phyloP scores from a whole-genome alignment of 2,797 vertebrate species.

The Sorex maritimensis region DNA sequence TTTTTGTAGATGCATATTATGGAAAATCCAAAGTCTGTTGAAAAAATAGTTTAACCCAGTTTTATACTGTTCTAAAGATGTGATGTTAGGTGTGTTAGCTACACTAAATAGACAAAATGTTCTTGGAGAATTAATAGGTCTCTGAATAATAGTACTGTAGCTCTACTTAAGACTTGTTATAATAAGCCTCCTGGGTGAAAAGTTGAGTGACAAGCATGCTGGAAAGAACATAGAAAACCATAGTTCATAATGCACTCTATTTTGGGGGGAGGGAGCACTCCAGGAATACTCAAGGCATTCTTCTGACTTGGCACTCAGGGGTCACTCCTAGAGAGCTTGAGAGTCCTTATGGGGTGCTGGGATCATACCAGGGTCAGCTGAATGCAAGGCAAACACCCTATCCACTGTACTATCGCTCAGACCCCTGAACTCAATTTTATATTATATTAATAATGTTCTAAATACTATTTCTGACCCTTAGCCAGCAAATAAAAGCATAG shows the following conservation, averaged over 20 bases:
- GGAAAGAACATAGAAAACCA: constrained; percentile 4
- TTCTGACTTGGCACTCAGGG: too few relatives aligned
- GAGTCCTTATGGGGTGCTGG: too few relatives aligned
- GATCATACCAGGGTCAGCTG: too few relatives aligned
- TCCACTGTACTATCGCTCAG: too few relatives aligned
- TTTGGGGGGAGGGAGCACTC: neutral
- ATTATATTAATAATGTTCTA: neutral
- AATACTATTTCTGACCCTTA: constrained; percentile 23
- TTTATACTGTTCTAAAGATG: constrained; percentile 59
- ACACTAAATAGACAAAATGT: constrained; percentile 34
- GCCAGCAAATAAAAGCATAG: neutral
- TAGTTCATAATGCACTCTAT: too few relatives aligned
- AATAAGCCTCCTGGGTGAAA: constrained; percentile 39
- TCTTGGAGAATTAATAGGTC: neutral
- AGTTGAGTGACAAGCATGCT: neutral
- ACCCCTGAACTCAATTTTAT: neutral
- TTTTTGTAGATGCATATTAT: constrained; percentile 32
- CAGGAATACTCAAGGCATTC: neutral
- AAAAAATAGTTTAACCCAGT: constrained; percentile 39
- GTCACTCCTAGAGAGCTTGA: too few relatives aligned
- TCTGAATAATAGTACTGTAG: neutral
- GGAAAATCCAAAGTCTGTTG: neutral
- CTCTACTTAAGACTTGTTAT: neutral
- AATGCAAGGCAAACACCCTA: too few relatives aligned
- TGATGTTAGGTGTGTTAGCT: neutral